Evolutionary conservation across 2,797 vertebrate genomes (phyloP), one percentile per base, ranked within the genome.

Genomic region (Crax fasciolata): DNA sequence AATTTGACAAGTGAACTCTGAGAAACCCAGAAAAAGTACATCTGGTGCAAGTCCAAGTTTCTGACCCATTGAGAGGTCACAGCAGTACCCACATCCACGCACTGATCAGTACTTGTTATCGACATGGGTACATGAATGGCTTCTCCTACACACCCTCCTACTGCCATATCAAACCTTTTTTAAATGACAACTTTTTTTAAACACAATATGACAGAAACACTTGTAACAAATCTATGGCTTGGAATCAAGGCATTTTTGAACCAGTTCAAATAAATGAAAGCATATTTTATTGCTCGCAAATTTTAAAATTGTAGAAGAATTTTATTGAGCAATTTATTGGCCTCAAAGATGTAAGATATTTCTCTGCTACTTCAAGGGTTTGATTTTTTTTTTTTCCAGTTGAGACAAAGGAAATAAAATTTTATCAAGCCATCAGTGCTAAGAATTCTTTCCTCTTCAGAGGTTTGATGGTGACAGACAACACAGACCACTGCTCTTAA

Each of bases 391-490:
- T n/a, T 41, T 13, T 21, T 17, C 48, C 44, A 43, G 32, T 67
- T 90, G 35, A 44, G n/a, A 83, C 18, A 74, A 70, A 67, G 17
- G 11, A 81, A 87, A 82, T 48, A 48, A 70, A 76, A 43, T 4
- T 80, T 92, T 19, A 84, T 51, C 70, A 65, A 23, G 81, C 28
- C 39, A 89, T 46, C 65, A 54, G 28, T 23, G n/a, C 48, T 88
- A 81, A 68, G 21, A 81, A 72, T 46, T 58, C 52, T 74, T 89
- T 70, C 32, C 61, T 96, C 79, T 89, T 54, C 59, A 80, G 59
- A 79, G 35, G n/a, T 85, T 81, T 75, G 52, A 32, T 62, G 49
- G 20, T 76, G 23, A 67, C 57, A 91, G 48, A 55, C 30, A 92
- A 49, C 17, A 85, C 20, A 70, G 20, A 89, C 87, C 61, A 76